These are phyloP conservation scores for Drosophila punjabiensis DNA, from an alignment of 1,140 invertebrate genomes.

Conservation along the genomic window DNA sequence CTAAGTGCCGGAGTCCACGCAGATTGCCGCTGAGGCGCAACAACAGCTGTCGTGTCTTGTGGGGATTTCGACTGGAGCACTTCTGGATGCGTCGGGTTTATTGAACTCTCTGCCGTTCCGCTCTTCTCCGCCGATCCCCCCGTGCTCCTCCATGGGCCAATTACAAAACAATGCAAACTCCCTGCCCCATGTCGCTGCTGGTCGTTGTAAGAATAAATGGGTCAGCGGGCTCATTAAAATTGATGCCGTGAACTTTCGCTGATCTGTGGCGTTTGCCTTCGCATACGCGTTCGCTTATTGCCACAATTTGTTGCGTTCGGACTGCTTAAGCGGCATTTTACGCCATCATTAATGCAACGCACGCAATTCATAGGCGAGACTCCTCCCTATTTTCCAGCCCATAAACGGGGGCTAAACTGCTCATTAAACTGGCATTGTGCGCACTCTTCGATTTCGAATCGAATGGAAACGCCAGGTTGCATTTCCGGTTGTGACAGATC, in stretches of 20 bases:
- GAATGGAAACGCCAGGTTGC: slow-evolving; percentile 74
- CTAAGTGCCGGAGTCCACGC: slow-evolving; percentile 16
- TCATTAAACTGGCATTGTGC: slow-evolving; percentile 73
- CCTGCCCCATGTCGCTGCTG: slow-evolving; percentile 2
- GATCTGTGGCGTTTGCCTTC: slow-evolving; percentile 48
- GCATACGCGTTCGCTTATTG: slow-evolving; percentile 48
- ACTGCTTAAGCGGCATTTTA: slow-evolving; percentile 49
- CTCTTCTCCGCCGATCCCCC: background rate
- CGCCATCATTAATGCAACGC: slow-evolving; percentile 66
- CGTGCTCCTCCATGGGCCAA: slow-evolving; percentile 8
- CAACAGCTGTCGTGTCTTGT: slow-evolving; percentile 69
- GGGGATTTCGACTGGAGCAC: slow-evolving; percentile 43
- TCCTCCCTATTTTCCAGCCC: slow-evolving; percentile 15
- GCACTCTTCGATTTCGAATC: slow-evolving; percentile 46
- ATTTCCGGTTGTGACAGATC: slow-evolving; percentile 75
- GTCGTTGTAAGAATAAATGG: slow-evolving; percentile 30
- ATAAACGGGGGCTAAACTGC: slow-evolving; percentile 70
- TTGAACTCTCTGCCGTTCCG: slow-evolving; percentile 49
- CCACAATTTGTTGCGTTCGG: slow-evolving; percentile 54
- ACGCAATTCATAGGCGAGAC: slow-evolving; percentile 39
- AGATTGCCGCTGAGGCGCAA: slow-evolving; percentile 68
- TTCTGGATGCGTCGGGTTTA: slow-evolving; percentile 56
- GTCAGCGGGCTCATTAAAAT: slow-evolving; percentile 66
- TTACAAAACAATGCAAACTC: slow-evolving; percentile 71
- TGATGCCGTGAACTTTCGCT: slow-evolving; percentile 62